A percentile compares a stretch with the other conserved stretches of the same genome.
These are phyloP conservation scores for Mobula hypostoma DNA, from an alignment of 2,113 vertebrate genomes.

Conservation along the genomic window DNA sequence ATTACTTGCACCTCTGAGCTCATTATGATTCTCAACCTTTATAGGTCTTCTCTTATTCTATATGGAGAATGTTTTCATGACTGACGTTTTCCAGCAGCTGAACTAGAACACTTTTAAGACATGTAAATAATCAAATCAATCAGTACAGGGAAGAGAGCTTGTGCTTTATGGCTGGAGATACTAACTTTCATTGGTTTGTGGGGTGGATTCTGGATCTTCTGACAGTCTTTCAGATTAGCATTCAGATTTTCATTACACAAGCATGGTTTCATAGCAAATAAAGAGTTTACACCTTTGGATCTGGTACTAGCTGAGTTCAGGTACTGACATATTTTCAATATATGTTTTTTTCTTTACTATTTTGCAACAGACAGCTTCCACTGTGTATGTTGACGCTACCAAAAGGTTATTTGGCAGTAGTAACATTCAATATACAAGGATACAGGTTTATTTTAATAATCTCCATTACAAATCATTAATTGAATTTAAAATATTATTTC, in stretches of 20 bases:
- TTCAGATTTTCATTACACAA: not conserved
- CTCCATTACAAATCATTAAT: not conserved
- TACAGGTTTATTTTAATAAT: not conserved
- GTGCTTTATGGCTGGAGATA: not conserved
- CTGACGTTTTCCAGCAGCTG: constrained; percentile 1
- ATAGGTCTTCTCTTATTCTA: not conserved
- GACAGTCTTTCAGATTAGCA: not conserved
- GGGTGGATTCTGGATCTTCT: not conserved
- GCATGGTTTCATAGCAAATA: not conserved
- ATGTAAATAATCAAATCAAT: constrained; percentile 27
- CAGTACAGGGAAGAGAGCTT: not conserved
- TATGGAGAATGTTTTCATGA: not conserved
- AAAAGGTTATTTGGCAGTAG: not conserved
- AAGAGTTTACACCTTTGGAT: not conserved
- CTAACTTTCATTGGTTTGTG: not conserved
- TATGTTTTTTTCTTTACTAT: not conserved
- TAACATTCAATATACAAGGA: not conserved
- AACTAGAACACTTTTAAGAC: constrained; percentile 30
- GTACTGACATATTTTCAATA: not conserved
- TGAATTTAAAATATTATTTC: not conserved
- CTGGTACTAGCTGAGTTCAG: not conserved
- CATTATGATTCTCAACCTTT: not conserved
- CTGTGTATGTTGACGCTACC: not conserved
- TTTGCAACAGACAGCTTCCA: not conserved
- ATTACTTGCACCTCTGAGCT: not conserved